phyloP scores from a whole-genome alignment of 2,113 vertebrate species.

The Morphnarchus princeps region DNA sequence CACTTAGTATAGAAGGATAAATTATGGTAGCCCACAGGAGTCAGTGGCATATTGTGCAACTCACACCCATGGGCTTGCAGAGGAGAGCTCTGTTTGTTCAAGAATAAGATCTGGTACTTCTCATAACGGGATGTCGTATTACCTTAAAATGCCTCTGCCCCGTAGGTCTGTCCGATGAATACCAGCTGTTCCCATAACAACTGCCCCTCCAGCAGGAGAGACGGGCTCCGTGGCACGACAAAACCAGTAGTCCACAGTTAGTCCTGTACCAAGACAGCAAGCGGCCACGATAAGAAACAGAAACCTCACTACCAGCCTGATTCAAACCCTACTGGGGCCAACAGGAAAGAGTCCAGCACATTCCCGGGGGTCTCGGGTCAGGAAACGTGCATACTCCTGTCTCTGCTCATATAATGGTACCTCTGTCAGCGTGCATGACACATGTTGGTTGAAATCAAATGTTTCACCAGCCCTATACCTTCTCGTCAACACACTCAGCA shows the following conservation, averaged over 20 bases:
- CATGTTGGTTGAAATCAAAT: neutral
- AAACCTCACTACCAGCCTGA: neutral
- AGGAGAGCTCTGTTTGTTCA: slow-evolving; percentile 28
- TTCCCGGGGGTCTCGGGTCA: neutral
- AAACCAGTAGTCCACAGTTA: neutral
- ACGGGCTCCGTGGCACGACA: neutral
- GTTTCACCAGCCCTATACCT: neutral
- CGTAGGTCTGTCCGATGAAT: neutral
- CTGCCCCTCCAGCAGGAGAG: neutral
- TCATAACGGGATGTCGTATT: neutral
- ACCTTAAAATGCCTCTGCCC: slow-evolving; percentile 28
- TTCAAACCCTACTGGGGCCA: neutral
- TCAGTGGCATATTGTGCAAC: neutral
- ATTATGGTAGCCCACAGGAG: neutral
- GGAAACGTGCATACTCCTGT: neutral
- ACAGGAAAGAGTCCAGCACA: neutral
- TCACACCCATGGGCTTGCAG: neutral
- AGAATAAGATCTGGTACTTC: slow-evolving; percentile 40
- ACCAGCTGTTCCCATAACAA: slow-evolving; percentile 21
- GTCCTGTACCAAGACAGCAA: neutral
- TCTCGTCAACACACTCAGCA: neutral
- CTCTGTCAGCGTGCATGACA: no score
- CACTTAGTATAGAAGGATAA: neutral
- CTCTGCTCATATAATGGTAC: neutral
- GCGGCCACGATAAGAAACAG: neutral